Percentiles rank a stretch among this genome's conserved stretches.
phyloP scores from a whole-genome alignment of 1,140 invertebrate species.

The Leptonema lineaticorne region DNA sequence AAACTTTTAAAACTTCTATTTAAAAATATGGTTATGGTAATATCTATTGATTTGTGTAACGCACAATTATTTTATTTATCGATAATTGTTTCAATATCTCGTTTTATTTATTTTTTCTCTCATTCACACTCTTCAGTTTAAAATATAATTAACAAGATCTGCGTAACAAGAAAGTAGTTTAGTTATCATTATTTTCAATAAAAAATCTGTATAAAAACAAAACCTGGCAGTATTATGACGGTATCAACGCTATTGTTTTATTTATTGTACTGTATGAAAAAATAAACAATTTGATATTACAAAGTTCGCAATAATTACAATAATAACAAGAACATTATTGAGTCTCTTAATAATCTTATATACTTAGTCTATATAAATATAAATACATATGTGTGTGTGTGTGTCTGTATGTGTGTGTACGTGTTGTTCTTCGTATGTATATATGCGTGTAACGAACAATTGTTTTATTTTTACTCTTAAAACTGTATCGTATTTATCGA shows the following conservation, averaged over 20 bases:
- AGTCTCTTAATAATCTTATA: conserved; percentile 20
- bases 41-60: conserved; percentile 43
- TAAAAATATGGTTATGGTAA: conserved; percentile 39
- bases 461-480: too few relatives aligned
- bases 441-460: too few relatives aligned
- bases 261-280: conserved; percentile 42
- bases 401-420: neutral
- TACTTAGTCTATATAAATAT: conserved; percentile 14
- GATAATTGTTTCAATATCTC: conserved; percentile 37
- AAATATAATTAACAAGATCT: conserved; percentile 39
- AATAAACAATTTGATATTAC: conserved; percentile 39
- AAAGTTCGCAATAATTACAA: conserved; percentile 17
- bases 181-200: conserved; percentile 2
- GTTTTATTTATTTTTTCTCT: too few relatives aligned
- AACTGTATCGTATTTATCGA: too few relatives aligned
- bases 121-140: too few relatives aligned
- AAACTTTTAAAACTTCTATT: conserved; percentile 35
- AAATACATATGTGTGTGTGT: conserved; percentile 3
- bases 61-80: conserved; percentile 30
- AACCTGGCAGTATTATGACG: conserved; percentile 36
- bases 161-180: conserved; percentile 36
- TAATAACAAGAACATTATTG: conserved; percentile 25
- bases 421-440: too few relatives aligned
- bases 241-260: conserved; percentile 40
- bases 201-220: conserved; percentile 40